phyloP scores from a whole-genome alignment of 2,113 vertebrate genomes.

The Microtus ochrogaster region DNA sequence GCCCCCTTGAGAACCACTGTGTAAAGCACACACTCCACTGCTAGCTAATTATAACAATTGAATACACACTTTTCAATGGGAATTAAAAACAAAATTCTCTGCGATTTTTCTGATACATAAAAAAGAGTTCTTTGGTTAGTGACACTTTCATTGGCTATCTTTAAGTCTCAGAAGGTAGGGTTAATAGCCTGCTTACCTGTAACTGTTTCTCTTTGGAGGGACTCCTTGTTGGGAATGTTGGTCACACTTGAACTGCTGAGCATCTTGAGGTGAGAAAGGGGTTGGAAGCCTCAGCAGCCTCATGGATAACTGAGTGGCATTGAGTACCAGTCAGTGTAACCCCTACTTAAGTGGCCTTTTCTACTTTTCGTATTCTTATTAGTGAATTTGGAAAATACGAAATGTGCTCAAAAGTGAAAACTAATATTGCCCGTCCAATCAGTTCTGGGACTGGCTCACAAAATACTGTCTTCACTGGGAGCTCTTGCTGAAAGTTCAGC shows the following conservation, averaged over 20 bases:
- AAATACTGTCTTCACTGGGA: constrained; percentile 23
- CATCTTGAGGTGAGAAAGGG: background rate
- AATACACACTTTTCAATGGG: constrained; percentile 18
- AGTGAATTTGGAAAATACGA: constrained; percentile 33
- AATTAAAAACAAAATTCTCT: background rate
- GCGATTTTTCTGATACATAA: background rate
- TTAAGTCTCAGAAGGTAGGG: background rate
- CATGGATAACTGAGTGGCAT: background rate
- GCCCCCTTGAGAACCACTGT: background rate
- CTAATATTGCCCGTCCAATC: background rate
- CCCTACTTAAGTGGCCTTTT: background rate
- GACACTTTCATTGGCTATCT: background rate
- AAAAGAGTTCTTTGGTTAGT: background rate
- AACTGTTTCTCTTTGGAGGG: background rate
- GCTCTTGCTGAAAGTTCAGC: background rate
- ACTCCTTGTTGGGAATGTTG: constrained; percentile 47
- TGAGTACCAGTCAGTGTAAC: background rate
- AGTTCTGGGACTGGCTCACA: background rate
- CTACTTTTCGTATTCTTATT: background rate
- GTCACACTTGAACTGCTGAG: background rate
- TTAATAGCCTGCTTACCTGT: background rate
- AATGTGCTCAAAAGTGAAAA: constrained; percentile 23
- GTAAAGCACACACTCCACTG: background rate
- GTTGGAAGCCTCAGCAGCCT: background rate
- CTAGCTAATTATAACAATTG: background rate